These are phyloP conservation scores for Antheraea assamensis DNA, from an alignment of 2,888 invertebrate species.

Conservation along the genomic window DNA sequence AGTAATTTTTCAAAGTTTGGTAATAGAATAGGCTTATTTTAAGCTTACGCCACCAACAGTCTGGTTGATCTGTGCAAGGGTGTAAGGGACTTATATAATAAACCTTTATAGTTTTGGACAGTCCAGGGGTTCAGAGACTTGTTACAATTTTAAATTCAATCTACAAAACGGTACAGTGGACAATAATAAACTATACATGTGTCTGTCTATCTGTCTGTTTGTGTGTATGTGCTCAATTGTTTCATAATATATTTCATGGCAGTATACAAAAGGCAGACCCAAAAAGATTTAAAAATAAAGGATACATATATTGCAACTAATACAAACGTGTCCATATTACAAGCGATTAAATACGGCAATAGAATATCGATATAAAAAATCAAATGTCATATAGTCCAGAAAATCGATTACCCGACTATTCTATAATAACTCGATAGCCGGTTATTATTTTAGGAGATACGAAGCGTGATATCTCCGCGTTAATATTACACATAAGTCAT, in stretches of 20 bases:
- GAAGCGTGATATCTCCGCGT: neutral
- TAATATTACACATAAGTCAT: neutral
- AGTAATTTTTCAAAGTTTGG: no score
- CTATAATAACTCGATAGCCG: neutral
- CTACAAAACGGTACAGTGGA: neutral
- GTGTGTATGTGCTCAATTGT: slow-evolving; percentile 32
- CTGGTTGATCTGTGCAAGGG: no score
- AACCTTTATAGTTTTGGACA: no score
- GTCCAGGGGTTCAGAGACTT: no score
- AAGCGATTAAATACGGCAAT: neutral
- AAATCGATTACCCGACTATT: neutral
- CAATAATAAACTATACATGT: slow-evolving; percentile 7
- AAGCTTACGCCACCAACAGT: no score
- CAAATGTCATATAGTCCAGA: neutral
- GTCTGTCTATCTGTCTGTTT: slow-evolving; percentile 22
- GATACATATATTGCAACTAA: slow-evolving; percentile 5
- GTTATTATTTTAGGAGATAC: neutral
- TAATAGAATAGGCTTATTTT: no score
- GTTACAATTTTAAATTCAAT: slow-evolving; percentile 6
- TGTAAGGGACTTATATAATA: no score
- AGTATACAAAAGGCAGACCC: slow-evolving; percentile 31
- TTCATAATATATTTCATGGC: slow-evolving; percentile 31
- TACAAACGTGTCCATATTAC: neutral
- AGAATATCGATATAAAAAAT: neutral
- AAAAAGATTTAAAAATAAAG: slow-evolving; percentile 20